phyloP scores from a whole-genome alignment of 2,797 vertebrate species.

The Scyliorhinus canicula region DNA sequence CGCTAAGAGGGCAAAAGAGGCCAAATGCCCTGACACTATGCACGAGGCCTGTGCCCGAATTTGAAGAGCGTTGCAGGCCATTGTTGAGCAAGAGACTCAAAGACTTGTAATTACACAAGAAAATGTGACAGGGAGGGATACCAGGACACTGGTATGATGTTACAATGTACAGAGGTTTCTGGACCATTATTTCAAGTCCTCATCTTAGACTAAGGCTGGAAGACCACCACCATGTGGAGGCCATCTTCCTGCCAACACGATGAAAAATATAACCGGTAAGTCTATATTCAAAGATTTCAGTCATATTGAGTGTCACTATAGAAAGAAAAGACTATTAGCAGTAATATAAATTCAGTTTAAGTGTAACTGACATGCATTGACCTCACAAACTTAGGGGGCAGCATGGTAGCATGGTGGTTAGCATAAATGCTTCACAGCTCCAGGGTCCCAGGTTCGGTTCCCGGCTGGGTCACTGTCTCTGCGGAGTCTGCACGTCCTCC shows the following conservation, averaged over 20 bases:
- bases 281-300: not conserved
- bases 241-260: not conserved
- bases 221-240: constrained; percentile 9
- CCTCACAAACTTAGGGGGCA: too few species aligned
- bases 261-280: not conserved
- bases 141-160: not conserved
- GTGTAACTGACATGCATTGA: not conserved
- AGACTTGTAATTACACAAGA: not conserved
- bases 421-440: too few species aligned
- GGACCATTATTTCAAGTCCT: not conserved
- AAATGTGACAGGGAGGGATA: not conserved
- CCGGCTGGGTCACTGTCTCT: too few species aligned
- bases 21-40: not conserved
- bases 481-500: too few species aligned
- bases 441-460: too few species aligned
- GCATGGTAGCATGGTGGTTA: too few species aligned
- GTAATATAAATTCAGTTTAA: not conserved
- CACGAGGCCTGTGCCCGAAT: too few species aligned
- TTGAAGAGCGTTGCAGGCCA: not conserved
- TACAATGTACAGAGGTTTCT: not conserved
- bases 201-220: not conserved
- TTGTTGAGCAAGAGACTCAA: not conserved
- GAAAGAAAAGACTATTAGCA: not conserved
- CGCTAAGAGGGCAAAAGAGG: not conserved
- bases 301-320: not conserved